Conservation (phyloP, 2,113 vertebrate genomes). For the Micronisus gabar region DNA sequence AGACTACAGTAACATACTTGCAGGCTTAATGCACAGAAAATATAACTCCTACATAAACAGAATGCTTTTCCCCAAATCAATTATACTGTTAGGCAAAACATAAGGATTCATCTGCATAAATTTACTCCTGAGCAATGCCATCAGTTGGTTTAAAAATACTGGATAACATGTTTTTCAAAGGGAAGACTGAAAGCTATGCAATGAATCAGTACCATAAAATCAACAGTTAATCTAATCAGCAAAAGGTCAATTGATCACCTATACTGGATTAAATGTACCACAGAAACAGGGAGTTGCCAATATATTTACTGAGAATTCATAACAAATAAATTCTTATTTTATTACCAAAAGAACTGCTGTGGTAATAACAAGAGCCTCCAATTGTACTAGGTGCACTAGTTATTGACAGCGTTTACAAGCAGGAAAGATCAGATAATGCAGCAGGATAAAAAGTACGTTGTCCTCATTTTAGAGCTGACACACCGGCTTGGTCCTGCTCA, state of each 20-base stretch:
- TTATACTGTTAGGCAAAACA: neutral
- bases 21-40: conserved; percentile 56
- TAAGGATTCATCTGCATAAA: neutral
- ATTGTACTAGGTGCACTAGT: neutral
- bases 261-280: neutral
- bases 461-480: neutral
- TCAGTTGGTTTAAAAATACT: neutral
- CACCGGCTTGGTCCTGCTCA: neutral
- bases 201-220: neutral
- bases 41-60: conserved; percentile 61
- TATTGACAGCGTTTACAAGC: neutral
- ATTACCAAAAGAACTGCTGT: neutral
- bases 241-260: neutral
- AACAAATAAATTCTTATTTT: neutral
- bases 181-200: neutral
- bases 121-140: neutral
- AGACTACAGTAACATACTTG: neutral
- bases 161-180: neutral
- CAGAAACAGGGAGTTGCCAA: neutral
- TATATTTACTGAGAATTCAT: neutral
- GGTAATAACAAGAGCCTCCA: neutral
- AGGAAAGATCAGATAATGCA: neutral
- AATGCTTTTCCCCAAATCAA: neutral
- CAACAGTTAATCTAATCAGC: neutral
- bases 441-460: neutral